Percentiles rank a stretch among this genome's conserved stretches.
Evolutionary conservation across 2,888 invertebrate genomes (phyloP).

Genomic region (Cerastis leucographa): DNA sequence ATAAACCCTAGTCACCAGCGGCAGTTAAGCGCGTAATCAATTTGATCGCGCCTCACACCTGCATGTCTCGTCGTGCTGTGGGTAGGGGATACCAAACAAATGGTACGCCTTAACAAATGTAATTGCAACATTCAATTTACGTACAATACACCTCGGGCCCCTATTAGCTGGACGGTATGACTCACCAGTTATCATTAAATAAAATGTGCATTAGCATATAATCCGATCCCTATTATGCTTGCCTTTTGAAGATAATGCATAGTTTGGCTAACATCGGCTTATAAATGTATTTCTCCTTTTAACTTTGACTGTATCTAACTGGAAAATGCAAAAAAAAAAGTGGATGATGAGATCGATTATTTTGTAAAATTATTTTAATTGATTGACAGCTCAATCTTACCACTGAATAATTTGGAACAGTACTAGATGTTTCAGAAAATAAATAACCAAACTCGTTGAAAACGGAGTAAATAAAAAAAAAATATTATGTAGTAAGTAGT

Average conservation of each 20-base stretch:
- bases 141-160: conserved; percentile 58
- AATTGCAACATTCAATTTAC: conserved; percentile 65
- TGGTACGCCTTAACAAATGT: conserved; percentile 55
- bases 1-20: conserved; percentile 36
- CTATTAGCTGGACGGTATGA: conserved; percentile 60
- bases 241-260: neutral
- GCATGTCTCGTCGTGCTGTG: conserved; percentile 52
- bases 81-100: conserved; percentile 58
- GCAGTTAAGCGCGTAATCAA: conserved; percentile 60
- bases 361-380: too few relatives aligned
- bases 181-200: conserved; percentile 57
- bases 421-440: neutral
- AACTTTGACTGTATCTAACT: neutral
- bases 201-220: neutral
- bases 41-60: conserved; percentile 63
- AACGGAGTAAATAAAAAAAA: neutral
- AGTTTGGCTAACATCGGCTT: neutral
- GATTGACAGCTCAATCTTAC: neutral
- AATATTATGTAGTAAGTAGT: neutral
- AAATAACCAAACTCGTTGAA: neutral
- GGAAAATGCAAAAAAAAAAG: neutral
- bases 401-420: neutral
- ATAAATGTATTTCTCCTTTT: neutral
- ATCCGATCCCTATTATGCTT: too few relatives aligned
- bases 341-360: too few relatives aligned